Percentiles rank a stretch among this genome's conserved stretches.
phyloP scores from a whole-genome alignment of 2,888 invertebrate species.

The Ariolimax columbianus region DNA sequence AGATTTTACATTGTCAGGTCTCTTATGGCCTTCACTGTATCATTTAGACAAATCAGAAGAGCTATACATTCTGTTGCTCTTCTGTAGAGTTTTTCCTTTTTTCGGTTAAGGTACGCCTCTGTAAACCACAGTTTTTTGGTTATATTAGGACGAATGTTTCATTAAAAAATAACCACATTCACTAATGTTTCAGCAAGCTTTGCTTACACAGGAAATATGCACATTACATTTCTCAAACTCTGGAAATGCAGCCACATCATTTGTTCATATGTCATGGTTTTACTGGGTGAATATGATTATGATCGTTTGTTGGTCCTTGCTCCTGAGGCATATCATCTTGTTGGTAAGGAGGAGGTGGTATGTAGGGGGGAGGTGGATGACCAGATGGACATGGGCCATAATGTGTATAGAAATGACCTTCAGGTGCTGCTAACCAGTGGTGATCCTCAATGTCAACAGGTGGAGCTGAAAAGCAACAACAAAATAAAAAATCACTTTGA shows the following conservation, averaged over 20 bases:
- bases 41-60: too few relatives aligned
- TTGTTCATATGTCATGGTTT: background rate
- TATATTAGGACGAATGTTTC: too few relatives aligned
- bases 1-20: too few relatives aligned
- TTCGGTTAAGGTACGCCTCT: too few relatives aligned
- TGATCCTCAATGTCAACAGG: slow-evolving; percentile 32
- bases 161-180: too few relatives aligned
- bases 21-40: too few relatives aligned
- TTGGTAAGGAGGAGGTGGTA: slow-evolving; percentile 42
- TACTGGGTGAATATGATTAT: background rate
- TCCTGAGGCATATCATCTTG: background rate
- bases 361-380: slow-evolving; percentile 44
- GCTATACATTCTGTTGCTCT: too few relatives aligned
- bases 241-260: background rate
- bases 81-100: too few relatives aligned
- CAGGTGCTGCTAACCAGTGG: slow-evolving; percentile 17
- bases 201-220: background rate
- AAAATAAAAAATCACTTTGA: too few relatives aligned
- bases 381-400: background rate
- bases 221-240: background rate
- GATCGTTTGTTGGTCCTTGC: background rate
- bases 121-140: too few relatives aligned
- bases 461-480: slow-evolving; percentile 43
- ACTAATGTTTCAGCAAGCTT: too few relatives aligned
- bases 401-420: slow-evolving; percentile 9